Base-by-base conservation (phyloP, 2,113 vertebrate species). In the Ceratotherium simum region DNA sequence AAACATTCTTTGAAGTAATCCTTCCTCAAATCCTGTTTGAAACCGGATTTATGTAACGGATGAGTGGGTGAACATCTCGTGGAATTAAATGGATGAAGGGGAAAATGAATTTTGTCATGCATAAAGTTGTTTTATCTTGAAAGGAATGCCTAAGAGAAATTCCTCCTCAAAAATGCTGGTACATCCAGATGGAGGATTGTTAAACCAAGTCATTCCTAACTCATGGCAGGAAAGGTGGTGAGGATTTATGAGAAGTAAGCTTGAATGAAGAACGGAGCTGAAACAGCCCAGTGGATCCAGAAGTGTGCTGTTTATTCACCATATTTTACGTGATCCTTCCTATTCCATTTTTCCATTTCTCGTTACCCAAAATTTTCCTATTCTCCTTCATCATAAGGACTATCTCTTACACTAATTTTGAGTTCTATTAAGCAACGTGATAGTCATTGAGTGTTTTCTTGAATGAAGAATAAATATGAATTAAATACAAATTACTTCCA, bases 1-100 rank as follows among this genome's bases (percentile, higher is more conserved):
- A 94, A 92, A 62, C 23, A 78, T 85, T 87, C 88, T 93, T 95
- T 95, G 86, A 97, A 91, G 62, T 93, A 98, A 93, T 95, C 76
- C 67, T 96, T 67, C 58, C 31, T 83, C 23, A 96, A 98, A 83
- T 91, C 81, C 78, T 95, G 54, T 60, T 98, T 91, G 67, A 93
- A 97, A 82, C 39, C 69, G 75, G 72, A 83, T 95, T 97, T 91
- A 82, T 67, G 85, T 80, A 67, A 51, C 6, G 33, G 27, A 23
- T 31, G 86, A 89, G 33, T 90, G 83, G 27, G 18, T 79, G 92
- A 95, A 96, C 33, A 91, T 79, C 56, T 82, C 64, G 51, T 81
- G 31, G 60, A 91, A 96, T 95, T 89, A 93, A 97, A 93, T 64
- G 72, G 78, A 93, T 91, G 23, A 62, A 90, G 27, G 48, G 62